phyloP scores from a whole-genome alignment of 1,140 invertebrate species.

The Bombus impatiens region DNA sequence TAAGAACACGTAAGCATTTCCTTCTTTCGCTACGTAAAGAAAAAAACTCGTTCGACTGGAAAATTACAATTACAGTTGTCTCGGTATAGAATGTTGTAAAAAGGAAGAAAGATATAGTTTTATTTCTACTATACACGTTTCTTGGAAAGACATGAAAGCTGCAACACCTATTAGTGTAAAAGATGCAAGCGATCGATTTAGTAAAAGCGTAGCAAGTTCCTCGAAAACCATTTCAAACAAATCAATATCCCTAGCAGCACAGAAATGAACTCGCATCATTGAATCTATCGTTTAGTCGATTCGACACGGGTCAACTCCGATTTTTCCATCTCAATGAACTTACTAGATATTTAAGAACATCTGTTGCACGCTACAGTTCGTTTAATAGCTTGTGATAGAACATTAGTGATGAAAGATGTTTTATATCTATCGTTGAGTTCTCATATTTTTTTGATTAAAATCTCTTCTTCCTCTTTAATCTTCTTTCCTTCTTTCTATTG shows the following conservation, averaged over 20 bases:
- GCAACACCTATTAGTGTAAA: not conserved
- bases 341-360: slow-evolving; percentile 1
- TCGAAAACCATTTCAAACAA: slow-evolving; percentile 15
- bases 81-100: not conserved
- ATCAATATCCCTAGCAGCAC: slow-evolving; percentile 4
- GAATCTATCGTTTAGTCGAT: not conserved
- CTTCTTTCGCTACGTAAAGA: not conserved
- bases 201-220: not conserved
- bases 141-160: not conserved
- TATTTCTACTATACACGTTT: not conserved
- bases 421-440: not conserved
- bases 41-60: not conserved
- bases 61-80: not conserved
- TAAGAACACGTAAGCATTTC: not conserved
- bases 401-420: not conserved
- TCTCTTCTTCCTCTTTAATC: not conserved
- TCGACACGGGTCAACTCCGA: not conserved
- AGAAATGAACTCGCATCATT: slow-evolving; percentile 22
- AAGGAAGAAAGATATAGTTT: not conserved
- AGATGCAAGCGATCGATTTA: slow-evolving; percentile 28
- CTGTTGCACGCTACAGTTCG: not conserved
- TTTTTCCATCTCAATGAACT: not conserved
- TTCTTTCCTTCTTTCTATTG: not conserved
- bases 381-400: not conserved
- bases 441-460: not conserved